Evolutionary conservation across 2,797 vertebrate genomes (phyloP).

Genomic region (Mus spretus): DNA sequence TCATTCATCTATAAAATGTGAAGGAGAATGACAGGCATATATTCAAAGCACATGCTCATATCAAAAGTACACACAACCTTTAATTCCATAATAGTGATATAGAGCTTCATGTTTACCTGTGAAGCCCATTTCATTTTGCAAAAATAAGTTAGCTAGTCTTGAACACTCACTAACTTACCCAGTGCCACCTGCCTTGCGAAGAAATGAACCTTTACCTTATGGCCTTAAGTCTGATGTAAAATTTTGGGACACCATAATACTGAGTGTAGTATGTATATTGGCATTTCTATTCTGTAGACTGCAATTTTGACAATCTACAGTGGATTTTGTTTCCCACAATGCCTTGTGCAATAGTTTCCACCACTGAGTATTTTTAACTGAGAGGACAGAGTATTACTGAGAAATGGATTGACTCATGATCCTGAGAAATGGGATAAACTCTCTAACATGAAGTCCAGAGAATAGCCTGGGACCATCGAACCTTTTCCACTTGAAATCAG

Average conservation of each 20-base stretch:
- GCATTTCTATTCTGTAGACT: constrained; percentile 60
- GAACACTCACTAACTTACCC: constrained; percentile 18
- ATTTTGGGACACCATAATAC: constrained; percentile 62
- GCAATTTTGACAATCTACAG: constrained; percentile 66
- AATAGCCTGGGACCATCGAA: neutral
- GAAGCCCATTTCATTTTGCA: neutral
- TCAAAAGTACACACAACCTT: constrained; percentile 14
- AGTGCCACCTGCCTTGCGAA: constrained; percentile 5
- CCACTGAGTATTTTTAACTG: constrained; percentile 62
- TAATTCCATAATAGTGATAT: neutral
- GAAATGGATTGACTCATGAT: constrained; percentile 51
- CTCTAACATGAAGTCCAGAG: neutral
- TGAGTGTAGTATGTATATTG: constrained; percentile 45
- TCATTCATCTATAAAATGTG: constrained; percentile 28
- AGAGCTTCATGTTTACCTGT: neutral
- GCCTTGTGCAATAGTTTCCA: constrained; percentile 66
- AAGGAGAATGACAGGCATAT: neutral
- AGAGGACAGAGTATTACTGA: constrained; percentile 69
- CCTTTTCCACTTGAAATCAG: constrained; percentile 45
- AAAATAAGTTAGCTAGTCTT: constrained; percentile 6
- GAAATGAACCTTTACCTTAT: constrained; percentile 68
- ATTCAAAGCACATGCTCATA: neutral
- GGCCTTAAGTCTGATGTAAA: neutral
- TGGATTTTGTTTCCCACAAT: constrained; percentile 70
- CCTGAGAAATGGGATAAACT: constrained; percentile 64